Evolutionary conservation across 2,888 invertebrate species (phyloP).

Genomic region (Drosophila suboccidentalis): DNA sequence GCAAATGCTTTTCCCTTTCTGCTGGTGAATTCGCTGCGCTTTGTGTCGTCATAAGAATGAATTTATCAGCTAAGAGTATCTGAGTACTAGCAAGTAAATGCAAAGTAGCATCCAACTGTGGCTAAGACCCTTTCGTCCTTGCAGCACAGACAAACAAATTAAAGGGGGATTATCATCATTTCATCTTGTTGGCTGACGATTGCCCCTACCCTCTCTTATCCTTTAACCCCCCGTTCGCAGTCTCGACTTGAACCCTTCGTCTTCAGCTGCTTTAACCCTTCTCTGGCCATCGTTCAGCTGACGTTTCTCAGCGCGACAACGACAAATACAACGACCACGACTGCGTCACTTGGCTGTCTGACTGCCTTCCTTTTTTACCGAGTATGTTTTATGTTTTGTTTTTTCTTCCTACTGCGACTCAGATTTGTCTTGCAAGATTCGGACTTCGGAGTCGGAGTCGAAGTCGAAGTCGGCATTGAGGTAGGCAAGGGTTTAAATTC

Average conservation of each 20-base stretch:
- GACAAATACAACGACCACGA: constrained; percentile 2
- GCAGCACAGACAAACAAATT: constrained; percentile 65
- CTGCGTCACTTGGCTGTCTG: constrained; percentile 58
- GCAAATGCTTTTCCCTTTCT: constrained; percentile 51
- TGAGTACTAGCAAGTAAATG: constrained; percentile 27
- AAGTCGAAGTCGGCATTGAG: constrained; percentile 52
- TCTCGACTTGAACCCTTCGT: constrained; percentile 48
- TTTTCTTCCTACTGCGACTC: constrained; percentile 45
- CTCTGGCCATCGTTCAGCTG: constrained; percentile 72
- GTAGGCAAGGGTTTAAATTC: constrained; percentile 60
- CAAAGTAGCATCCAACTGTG: constrained; percentile 49
- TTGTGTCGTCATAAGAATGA: constrained; percentile 20
- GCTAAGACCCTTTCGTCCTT: constrained; percentile 59
- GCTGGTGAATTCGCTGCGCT: constrained; percentile 52
- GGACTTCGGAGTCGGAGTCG: constrained; percentile 43
- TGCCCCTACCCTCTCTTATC: constrained; percentile 8
- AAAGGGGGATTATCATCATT: constrained; percentile 76
- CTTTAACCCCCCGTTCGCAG: not conserved
- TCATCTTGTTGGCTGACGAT: constrained; percentile 50
- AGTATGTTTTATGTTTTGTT: not conserved
- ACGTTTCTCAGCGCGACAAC: constrained; percentile 68
- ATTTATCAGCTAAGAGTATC: constrained; percentile 24
- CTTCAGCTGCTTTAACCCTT: constrained; percentile 50
- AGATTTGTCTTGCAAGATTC: constrained; percentile 72
- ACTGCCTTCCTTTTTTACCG: constrained; percentile 23